phyloP scores from a whole-genome alignment of 2,113 vertebrate genomes.

The Pelmatolapia mariae region DNA sequence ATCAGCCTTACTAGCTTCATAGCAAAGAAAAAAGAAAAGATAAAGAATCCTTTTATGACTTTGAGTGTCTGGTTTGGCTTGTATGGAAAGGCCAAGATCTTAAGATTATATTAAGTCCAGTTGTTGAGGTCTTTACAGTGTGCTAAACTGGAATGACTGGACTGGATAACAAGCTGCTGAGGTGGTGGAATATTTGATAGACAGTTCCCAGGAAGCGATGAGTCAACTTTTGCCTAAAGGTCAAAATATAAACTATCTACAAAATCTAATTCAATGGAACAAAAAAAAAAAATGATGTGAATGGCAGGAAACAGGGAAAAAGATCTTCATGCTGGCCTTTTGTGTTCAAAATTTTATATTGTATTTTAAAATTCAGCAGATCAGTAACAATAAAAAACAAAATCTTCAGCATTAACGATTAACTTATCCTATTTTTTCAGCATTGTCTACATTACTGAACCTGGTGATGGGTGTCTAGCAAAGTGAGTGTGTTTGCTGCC shows the following conservation, averaged over 20 bases:
- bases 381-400: neutral
- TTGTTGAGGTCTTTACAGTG: neutral
- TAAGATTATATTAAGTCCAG: neutral
- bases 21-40: neutral
- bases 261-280: neutral
- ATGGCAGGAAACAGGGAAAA: neutral
- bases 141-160: neutral
- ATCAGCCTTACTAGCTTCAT: too few species aligned
- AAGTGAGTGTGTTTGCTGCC: neutral
- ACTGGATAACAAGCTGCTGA: neutral
- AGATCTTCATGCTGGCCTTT: neutral
- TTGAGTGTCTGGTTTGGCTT: neutral
- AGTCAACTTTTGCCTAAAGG: neutral
- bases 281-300: neutral
- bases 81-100: neutral
- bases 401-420: neutral
- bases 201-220: neutral
- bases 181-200: neutral
- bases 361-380: neutral
- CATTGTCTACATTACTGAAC: neutral
- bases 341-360: neutral
- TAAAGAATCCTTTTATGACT: neutral
- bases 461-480: neutral
- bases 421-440: neutral
- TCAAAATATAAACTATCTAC: neutral